A percentile compares a stretch with the other conserved stretches of the same genome.
Conservation (phyloP, 2,113 vertebrate genomes). For the Scomber japonicus region DNA sequence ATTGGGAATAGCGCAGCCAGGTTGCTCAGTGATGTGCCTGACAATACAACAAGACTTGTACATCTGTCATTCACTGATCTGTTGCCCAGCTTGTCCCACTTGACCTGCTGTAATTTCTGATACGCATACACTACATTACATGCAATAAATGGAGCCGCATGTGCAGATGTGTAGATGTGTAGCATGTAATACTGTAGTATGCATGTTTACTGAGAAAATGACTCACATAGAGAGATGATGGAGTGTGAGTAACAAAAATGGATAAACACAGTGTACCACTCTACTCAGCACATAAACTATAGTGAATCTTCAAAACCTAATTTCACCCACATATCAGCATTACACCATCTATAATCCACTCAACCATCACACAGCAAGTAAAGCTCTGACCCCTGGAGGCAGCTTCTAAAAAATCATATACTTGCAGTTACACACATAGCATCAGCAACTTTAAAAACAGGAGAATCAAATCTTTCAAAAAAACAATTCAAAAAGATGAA, state of each 20-base stretch:
- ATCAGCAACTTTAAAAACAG: neutral
- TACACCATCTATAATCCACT: slow-evolving; percentile 51
- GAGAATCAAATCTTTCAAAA: neutral
- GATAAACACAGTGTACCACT: slow-evolving; percentile 7
- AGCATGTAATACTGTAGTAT: neutral
- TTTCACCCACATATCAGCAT: slow-evolving; percentile 48
- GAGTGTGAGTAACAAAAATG: neutral
- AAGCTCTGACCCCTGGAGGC: slow-evolving; percentile 34
- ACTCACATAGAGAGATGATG: neutral
- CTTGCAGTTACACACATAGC: neutral
- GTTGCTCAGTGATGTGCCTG: slow-evolving; percentile 65
- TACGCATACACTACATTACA: neutral
- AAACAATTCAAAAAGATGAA: slow-evolving; percentile 22
- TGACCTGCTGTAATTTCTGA: neutral
- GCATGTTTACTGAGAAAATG: neutral
- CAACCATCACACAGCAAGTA: slow-evolving; percentile 23
- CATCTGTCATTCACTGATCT: slow-evolving; percentile 65
- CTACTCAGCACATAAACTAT: slow-evolving; percentile 12
- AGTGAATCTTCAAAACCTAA: slow-evolving; percentile 41
- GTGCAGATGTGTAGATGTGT: neutral
- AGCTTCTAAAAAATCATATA: neutral
- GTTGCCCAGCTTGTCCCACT: slow-evolving; percentile 1
- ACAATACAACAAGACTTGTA: slow-evolving; percentile 55
- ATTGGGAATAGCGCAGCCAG: slow-evolving; percentile 54
- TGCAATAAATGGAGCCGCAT: neutral